Percentiles rank a stretch among this genome's conserved stretches.
Conservation (phyloP, 2,888 invertebrate species). For the Craniophora ligustri region DNA sequence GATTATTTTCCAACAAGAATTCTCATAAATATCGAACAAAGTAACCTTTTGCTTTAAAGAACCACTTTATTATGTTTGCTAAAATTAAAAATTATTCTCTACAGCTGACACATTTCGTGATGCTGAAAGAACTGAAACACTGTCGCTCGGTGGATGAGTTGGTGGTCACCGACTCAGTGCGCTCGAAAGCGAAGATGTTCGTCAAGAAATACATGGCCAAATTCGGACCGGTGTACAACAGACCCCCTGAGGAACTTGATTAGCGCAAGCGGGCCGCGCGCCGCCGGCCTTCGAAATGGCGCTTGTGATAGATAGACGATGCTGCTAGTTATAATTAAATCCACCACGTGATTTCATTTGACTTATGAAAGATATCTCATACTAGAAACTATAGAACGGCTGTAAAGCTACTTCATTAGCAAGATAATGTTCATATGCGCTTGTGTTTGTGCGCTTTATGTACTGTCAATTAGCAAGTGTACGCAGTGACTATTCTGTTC, state of each 20-base stretch:
- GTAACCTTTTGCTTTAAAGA: too few relatives aligned
- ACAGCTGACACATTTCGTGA: conserved; percentile 98
- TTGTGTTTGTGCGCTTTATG: neutral
- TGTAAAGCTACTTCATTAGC: neutral
- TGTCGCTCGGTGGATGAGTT: conserved; percentile 95
- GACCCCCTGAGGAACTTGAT: conserved; percentile 91
- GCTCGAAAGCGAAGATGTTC: conserved; percentile 98
- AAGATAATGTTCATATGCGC: too few relatives aligned
- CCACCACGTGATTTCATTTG: conserved; percentile 6
- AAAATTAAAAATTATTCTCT: conserved; percentile 7
- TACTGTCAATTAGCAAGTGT: neutral
- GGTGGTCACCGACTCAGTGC: conserved; percentile 96
- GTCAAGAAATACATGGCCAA: conserved; percentile 98
- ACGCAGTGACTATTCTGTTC: too few relatives aligned
- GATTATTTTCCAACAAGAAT: too few relatives aligned
- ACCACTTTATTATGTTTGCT: neutral
- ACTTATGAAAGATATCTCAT: neutral
- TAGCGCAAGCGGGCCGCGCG: conserved; percentile 58
- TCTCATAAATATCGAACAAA: too few relatives aligned
- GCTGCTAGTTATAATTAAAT: neutral
- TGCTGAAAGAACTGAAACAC: conserved; percentile 98
- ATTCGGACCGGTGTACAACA: conserved; percentile 94
- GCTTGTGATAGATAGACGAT: neutral
- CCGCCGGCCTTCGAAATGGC: conserved; percentile 14
- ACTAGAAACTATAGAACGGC: neutral